Evolutionary conservation across 2,797 vertebrate genomes (phyloP).

Genomic region (Sebastes vulpes): DNA sequence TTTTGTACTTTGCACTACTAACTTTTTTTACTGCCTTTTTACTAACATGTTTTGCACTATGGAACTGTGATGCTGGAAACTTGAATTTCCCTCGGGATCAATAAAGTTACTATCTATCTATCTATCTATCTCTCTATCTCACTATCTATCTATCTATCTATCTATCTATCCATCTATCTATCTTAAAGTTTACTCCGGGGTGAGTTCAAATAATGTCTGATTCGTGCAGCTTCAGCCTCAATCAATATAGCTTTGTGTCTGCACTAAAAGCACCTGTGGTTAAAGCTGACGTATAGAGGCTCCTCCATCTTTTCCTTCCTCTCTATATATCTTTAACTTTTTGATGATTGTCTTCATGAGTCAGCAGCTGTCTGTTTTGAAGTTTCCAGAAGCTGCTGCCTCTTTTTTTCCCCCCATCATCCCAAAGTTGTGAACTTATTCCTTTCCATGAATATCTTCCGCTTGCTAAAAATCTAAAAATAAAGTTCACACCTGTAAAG

Average conservation of each 20-base stretch:
- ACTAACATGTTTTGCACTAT: no score
- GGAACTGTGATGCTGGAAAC: no score
- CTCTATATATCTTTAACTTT: slow-evolving; percentile 30
- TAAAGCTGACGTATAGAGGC: background rate
- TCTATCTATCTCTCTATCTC: no score
- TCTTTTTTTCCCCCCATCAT: background rate
- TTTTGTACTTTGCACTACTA: no score
- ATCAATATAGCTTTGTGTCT: background rate
- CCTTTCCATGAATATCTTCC: background rate
- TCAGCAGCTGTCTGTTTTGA: slow-evolving; percentile 50
- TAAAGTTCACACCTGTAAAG: slow-evolving; percentile 55
- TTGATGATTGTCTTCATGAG: slow-evolving; percentile 40
- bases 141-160: no score
- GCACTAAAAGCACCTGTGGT: slow-evolving; percentile 46
- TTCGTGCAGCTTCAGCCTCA: background rate
- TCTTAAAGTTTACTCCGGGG: background rate
- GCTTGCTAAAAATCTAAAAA: slow-evolving; percentile 14
- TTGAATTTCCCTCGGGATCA: no score
- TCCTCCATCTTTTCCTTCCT: slow-evolving; percentile 1
- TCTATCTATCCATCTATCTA: background rate
- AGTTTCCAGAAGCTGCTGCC: slow-evolving; percentile 27
- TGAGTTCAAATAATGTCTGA: background rate
- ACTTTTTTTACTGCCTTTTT: no score
- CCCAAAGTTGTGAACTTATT: slow-evolving; percentile 19
- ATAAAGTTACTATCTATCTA: no score